A percentile compares a stretch with the other conserved stretches of the same genome.
Conservation (phyloP, 1,140 invertebrate species). For the Bombus haemorrhoidalis region DNA sequence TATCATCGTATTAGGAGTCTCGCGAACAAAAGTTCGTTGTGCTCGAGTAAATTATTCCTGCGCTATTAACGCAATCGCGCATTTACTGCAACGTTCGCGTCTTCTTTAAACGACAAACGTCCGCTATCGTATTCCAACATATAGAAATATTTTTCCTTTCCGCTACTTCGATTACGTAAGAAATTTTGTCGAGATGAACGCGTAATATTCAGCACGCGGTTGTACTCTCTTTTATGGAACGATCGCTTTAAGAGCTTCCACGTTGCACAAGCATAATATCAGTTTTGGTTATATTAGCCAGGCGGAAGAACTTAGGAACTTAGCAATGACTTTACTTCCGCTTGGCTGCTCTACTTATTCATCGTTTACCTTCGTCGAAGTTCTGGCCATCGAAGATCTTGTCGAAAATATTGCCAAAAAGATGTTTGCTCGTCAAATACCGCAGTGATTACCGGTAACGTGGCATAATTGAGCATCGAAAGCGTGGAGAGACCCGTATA, state of each 20-base stretch:
- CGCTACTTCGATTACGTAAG: not conserved
- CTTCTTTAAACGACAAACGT: not conserved
- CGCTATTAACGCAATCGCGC: not conserved
- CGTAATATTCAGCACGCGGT: not conserved
- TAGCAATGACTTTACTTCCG: not conserved
- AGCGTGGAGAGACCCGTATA: not conserved
- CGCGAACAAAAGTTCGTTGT: not conserved
- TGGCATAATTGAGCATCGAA: not conserved
- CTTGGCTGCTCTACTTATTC: not conserved
- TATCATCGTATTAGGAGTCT: not conserved
- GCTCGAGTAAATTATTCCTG: not conserved
- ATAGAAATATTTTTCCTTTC: no score
- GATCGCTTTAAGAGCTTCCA: not conserved
- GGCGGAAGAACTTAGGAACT: not conserved
- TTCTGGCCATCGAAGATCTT: not conserved
- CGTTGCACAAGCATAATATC: not conserved
- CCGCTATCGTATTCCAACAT: no score
- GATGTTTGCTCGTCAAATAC: not conserved
- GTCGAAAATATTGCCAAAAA: not conserved
- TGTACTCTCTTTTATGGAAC: not conserved
- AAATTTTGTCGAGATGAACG: not conserved
- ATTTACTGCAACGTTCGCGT: no score
- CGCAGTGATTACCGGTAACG: no score
- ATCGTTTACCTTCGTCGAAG: not conserved
- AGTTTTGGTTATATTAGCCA: no score